Evolutionary conservation across 2,113 vertebrate genomes (phyloP).

Genomic region (Pterophyllum scalare): DNA sequence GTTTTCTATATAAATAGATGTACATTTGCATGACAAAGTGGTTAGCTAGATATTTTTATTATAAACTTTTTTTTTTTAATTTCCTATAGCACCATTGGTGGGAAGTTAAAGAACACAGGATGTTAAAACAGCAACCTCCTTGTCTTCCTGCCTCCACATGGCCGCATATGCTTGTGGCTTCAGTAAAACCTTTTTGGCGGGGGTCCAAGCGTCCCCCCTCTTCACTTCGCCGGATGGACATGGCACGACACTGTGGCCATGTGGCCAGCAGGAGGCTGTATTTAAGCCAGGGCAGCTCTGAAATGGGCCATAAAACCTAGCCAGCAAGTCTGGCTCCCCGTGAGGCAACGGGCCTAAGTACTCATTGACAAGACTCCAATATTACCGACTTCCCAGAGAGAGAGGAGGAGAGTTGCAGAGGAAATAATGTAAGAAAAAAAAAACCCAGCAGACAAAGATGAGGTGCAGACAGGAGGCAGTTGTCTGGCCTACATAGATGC

Average conservation of each 20-base stretch:
- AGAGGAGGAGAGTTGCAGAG: constrained; percentile 37
- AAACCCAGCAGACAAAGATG: constrained; percentile 45
- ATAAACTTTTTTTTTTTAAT: neutral
- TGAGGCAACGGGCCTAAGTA: constrained; percentile 73
- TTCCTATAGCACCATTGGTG: constrained; percentile 11
- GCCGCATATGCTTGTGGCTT: constrained; percentile 67
- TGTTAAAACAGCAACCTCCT: constrained; percentile 45
- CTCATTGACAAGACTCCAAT: constrained; percentile 75
- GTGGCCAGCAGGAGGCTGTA: constrained; percentile 76
- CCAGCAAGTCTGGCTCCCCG: constrained; percentile 78
- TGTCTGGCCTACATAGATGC: constrained; percentile 48
- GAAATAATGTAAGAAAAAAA: constrained; percentile 41
- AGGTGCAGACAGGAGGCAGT: constrained; percentile 58
- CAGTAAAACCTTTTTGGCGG: constrained; percentile 68
- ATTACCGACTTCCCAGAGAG: constrained; percentile 61
- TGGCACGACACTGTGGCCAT: constrained; percentile 75
- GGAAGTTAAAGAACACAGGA: constrained; percentile 27
- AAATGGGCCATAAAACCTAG: constrained; percentile 77
- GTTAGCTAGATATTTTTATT: constrained; percentile 21
- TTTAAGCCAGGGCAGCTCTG: constrained; percentile 74
- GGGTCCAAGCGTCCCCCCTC: constrained; percentile 21
- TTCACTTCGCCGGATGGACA: constrained; percentile 61
- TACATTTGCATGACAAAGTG: constrained; percentile 21
- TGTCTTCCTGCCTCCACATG: constrained; percentile 44
- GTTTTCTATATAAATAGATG: neutral